These are phyloP conservation scores for Babylonia areolata DNA, from an alignment of 1,140 invertebrate genomes.

Conservation along the genomic window DNA sequence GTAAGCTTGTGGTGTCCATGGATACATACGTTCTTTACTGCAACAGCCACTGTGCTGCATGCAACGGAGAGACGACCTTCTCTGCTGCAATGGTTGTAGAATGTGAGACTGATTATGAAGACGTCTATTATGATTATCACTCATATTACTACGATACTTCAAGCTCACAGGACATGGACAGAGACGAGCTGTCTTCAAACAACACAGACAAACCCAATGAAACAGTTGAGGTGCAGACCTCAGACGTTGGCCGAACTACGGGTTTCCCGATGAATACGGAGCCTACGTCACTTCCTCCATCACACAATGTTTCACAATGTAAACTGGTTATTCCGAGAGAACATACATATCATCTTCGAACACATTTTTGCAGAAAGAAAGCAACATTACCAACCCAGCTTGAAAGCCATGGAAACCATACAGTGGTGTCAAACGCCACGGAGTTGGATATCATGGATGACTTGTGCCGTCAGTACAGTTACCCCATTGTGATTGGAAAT, in stretches of 20 bases:
- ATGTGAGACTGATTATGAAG: background rate
- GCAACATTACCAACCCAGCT: background rate
- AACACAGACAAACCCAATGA: background rate
- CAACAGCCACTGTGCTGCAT: background rate
- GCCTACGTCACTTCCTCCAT: background rate
- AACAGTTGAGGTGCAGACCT: background rate
- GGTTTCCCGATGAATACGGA: background rate
- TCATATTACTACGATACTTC: background rate
- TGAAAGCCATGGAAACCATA: background rate
- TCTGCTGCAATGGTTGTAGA: background rate
- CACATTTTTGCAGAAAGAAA: background rate
- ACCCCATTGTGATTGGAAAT: background rate
- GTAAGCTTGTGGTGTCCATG: background rate
- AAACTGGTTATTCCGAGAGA: background rate
- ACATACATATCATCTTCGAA: background rate
- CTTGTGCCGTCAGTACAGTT: constrained; percentile 9
- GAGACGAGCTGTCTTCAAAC: background rate
- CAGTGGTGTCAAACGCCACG: background rate
- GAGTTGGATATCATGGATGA: background rate
- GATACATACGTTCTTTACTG: constrained; percentile 7
- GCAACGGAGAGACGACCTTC: constrained; percentile 1
- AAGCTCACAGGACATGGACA: background rate
- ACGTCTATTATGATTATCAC: too few relatives aligned
- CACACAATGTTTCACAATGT: background rate
- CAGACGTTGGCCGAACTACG: background rate